Evolutionary conservation across 2,888 invertebrate genomes (phyloP).

Genomic region (Xanthia togata): DNA sequence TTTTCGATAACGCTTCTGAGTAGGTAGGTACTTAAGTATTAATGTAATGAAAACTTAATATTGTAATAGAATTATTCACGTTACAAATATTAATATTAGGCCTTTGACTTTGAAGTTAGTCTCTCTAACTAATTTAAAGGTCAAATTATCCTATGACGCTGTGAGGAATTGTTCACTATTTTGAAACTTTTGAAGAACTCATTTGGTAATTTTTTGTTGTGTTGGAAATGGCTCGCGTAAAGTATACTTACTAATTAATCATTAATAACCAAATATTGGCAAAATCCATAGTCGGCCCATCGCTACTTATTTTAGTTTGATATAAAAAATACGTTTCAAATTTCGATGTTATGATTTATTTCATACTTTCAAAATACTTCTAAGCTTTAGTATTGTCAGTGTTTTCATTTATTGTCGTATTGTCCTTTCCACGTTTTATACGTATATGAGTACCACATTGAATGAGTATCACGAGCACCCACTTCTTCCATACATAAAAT

Average conservation of each 20-base stretch:
- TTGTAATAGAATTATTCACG: not conserved
- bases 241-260: not conserved
- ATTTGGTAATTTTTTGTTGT: not conserved
- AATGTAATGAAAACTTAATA: conserved; percentile 18
- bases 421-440: not conserved
- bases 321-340: not conserved
- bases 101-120: not conserved
- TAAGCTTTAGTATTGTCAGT: not conserved
- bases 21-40: conserved; percentile 1
- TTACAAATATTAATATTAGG: not conserved
- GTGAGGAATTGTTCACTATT: not conserved
- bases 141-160: not conserved
- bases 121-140: not conserved
- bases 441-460: no score
- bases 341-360: not conserved
- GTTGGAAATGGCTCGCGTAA: not conserved
- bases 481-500: not conserved
- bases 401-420: not conserved
- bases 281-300: not conserved
- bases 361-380: not conserved
- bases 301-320: no score
- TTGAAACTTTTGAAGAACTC: conserved; percentile 5
- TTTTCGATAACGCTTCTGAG: conserved; percentile 16
- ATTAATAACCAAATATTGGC: not conserved
- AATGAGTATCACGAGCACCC: not conserved